Conservation (phyloP, 1,140 invertebrate species). For the Halictus rubicundus region DNA sequence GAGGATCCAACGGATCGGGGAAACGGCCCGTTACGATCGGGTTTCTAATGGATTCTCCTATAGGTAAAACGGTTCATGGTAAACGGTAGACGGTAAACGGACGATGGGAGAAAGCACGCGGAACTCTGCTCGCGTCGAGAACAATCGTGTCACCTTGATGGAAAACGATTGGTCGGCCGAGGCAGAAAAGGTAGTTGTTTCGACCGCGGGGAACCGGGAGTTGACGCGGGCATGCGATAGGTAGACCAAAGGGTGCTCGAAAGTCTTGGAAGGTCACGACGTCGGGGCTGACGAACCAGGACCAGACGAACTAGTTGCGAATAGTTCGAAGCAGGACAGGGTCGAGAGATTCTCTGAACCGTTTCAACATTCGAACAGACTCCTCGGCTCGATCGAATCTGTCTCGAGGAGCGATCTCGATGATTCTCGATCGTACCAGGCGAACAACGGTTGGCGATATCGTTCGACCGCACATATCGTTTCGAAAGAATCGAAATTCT, state of each 20-base stretch:
- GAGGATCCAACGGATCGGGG: neutral
- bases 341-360: slow-evolving; percentile 28
- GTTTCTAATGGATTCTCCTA: neutral
- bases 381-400: slow-evolving; percentile 41
- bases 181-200: neutral
- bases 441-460: no score
- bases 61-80: neutral
- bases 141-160: no score
- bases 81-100: no score
- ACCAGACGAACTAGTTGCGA: slow-evolving; percentile 67
- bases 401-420: no score
- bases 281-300: slow-evolving; percentile 56
- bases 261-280: slow-evolving; percentile 66
- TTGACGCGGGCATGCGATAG: neutral
- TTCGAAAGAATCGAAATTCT: no score
- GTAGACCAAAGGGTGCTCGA: slow-evolving; percentile 35
- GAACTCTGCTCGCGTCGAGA: no score
- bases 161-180: neutral
- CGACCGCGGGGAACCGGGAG: neutral
- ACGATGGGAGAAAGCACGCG: no score
- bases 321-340: slow-evolving; percentile 59
- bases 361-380: slow-evolving; percentile 38
- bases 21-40: neutral
- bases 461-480: no score
- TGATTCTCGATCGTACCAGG: no score